Evolutionary conservation across 2,113 vertebrate species (phyloP), one percentile per base, ranked within the genome.

Genomic region (Malurus melanocephalus): DNA sequence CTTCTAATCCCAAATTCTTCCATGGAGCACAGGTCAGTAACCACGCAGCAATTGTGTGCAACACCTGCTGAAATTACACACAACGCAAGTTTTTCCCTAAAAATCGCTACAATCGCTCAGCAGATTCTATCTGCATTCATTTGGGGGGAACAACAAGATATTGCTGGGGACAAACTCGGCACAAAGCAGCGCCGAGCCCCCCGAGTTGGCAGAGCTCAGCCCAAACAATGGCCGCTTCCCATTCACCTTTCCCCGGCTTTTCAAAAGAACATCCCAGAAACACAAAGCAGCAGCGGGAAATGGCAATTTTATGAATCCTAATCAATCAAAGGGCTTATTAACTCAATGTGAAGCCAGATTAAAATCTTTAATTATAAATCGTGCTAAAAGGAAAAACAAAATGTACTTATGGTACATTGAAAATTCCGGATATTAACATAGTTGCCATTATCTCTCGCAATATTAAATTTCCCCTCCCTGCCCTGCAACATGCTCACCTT

Each of bases 331-430:
- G 97, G 97, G 96, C 97, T 98, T 98, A 98, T 98, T 98, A 98
- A 98, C 98, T 97, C 97, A 97, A 98, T 97, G 97, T 97, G 97
- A 98, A 97, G 97, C 97, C 97, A 98, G 97, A 98, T 98, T 98
- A 98, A 98, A 98, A 98, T 98, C 97, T 98, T 98, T 98, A 98
- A 98, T 98, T 98, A 98, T 97, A 98, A 98, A 98, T 97, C 95
- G 97, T 94, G 96, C 97, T 97, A 97, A 98, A 98, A 98, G 97
- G 97, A 98, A 98, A 98, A 98, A 98, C 97, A 97, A 98, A 98
- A 97, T 97, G 97, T 97, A 97, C 97, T 97, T 98, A 97, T 97
- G 94, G 97, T 95, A 97, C 97, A 97, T 96, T 97, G 98, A 97
- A 97, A 98, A 98, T 98, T 96, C 98, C 97, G 97, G 98, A 98